A percentile compares a stretch with the other conserved stretches of the same genome.
Evolutionary conservation across 2,888 invertebrate species (phyloP).

Genomic region (Lycaena phlaeas): DNA sequence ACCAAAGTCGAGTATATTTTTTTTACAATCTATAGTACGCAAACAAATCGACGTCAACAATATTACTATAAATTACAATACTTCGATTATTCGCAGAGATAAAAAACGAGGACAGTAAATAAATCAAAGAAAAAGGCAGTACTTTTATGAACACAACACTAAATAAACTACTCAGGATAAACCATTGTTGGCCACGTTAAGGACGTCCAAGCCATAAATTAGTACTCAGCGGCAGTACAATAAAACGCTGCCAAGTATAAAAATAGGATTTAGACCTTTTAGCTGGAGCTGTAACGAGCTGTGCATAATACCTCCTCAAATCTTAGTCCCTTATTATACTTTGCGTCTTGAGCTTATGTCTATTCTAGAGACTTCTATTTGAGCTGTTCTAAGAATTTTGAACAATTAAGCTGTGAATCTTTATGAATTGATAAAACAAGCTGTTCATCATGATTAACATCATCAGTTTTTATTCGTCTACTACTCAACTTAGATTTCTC

Average conservation of each 20-base stretch:
- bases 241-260: constrained; percentile 5
- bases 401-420: no score
- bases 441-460: no score
- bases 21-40: no score
- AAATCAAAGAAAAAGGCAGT: not conserved
- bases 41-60: no score
- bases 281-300: constrained; percentile 2
- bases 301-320: constrained; percentile 4
- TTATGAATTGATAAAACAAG: no score
- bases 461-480: no score
- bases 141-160: constrained; percentile 4
- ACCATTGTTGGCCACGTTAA: constrained; percentile 1
- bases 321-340: constrained; percentile 1
- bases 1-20: no score
- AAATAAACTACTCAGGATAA: constrained; percentile 2
- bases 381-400: no score
- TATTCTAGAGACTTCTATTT: not conserved
- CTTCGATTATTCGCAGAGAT: no score
- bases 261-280: constrained; percentile 6
- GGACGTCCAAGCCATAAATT: constrained; percentile 6
- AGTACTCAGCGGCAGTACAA: constrained; percentile 1
- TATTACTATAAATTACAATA: no score
- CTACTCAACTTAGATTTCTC: no score
- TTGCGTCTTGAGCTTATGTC: not conserved
- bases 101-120: no score